These are phyloP conservation scores for Drosophila chauvacae DNA, from an alignment of 1,140 invertebrate genomes.

Conservation along the genomic window DNA sequence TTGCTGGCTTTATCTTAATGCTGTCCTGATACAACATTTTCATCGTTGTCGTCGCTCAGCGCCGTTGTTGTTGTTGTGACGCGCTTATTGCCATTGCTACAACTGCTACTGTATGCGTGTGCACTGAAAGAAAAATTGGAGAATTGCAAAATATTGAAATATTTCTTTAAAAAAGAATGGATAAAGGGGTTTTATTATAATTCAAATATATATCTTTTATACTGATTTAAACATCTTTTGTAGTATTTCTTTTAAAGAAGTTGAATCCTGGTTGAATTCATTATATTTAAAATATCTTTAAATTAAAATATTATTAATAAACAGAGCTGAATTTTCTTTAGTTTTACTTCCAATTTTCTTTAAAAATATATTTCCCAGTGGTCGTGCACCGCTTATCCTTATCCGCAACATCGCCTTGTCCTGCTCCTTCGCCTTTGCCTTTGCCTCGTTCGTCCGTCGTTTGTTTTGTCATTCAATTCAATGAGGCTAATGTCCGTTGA, in stretches of 20 bases:
- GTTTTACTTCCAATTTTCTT: not conserved
- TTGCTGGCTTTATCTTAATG: slow-evolving; percentile 80
- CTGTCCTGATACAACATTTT: slow-evolving; percentile 79
- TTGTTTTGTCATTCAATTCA: slow-evolving; percentile 84
- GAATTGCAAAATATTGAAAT: no score
- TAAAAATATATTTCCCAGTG: not conserved
- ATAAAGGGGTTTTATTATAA: no score
- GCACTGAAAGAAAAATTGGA: not conserved
- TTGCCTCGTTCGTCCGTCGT: slow-evolving; percentile 58
- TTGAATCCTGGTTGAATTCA: no score
- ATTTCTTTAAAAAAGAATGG: no score
- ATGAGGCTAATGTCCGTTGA: slow-evolving; percentile 84
- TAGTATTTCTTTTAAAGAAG: no score
- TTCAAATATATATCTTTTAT: no score
- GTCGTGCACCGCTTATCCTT: slow-evolving; percentile 74
- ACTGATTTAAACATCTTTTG: no score
- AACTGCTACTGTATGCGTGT: slow-evolving; percentile 1
- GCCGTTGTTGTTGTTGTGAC: slow-evolving; percentile 38
- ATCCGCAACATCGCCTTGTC: slow-evolving; percentile 73
- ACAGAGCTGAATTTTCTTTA: not conserved
- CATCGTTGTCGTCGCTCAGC: slow-evolving; percentile 53
- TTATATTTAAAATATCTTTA: no score
- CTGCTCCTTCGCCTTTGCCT: slow-evolving; percentile 47
- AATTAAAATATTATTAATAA: no score
- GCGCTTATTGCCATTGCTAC: slow-evolving; percentile 39